These are phyloP conservation scores for Hyperoplus lanceolatus DNA, from an alignment of 2,797 vertebrate genomes.

Conservation along the genomic window DNA sequence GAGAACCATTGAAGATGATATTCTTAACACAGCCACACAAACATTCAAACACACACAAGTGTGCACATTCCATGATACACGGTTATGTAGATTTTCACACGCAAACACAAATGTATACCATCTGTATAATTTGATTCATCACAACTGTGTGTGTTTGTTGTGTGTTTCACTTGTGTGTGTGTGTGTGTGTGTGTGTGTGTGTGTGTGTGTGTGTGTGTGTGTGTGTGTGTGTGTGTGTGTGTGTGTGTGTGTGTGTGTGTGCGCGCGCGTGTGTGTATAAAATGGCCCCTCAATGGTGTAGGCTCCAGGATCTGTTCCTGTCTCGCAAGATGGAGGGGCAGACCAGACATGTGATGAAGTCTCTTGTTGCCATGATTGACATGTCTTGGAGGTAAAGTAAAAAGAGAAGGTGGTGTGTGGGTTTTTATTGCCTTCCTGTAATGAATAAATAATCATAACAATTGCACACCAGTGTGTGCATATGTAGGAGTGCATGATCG, in stretches of 20 bases:
- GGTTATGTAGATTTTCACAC: background rate
- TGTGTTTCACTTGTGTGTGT: background rate
- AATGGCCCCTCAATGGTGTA: constrained; percentile 20
- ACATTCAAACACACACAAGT: constrained; percentile 22
- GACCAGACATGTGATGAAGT: constrained; percentile 5
- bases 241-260: constrained; percentile 5
- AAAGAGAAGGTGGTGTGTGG: constrained; percentile 1
- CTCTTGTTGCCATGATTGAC: constrained; percentile 28
- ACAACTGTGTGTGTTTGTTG: background rate
- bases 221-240: background rate
- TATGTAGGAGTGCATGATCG: background rate
- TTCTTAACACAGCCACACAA: constrained; percentile 8
- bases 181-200: constrained; percentile 15
- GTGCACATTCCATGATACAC: background rate
- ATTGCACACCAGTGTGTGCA: constrained; percentile 11
- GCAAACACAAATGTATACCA: constrained; percentile 4
- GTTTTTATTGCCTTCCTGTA: background rate
- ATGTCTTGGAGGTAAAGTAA: constrained; percentile 6
- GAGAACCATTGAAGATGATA: constrained; percentile 8
- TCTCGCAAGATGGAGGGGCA: constrained; percentile 44
- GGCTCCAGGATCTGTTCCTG: constrained; percentile 21
- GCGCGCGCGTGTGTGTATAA: constrained; percentile 14
- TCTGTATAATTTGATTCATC: constrained; percentile 7
- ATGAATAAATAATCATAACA: constrained; percentile 15
- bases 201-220: background rate